A percentile compares a stretch with the other conserved stretches of the same genome.
Conservation (phyloP, 2,113 vertebrate genomes). For the Lota lota region DNA sequence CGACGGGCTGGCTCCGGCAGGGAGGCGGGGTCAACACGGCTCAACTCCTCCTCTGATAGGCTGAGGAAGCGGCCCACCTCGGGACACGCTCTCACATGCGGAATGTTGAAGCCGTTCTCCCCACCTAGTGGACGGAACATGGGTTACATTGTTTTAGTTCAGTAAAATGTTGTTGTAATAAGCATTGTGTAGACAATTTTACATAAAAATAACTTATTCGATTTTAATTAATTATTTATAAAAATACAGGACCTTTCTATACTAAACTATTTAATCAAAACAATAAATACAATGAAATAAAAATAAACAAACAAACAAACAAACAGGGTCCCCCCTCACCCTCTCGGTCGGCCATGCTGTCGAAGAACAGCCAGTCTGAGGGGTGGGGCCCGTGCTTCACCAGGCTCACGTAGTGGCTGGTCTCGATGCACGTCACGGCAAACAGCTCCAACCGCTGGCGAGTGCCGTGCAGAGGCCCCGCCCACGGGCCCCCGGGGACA, state of each 20-base stretch:
- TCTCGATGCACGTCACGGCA: conserved; percentile 82
- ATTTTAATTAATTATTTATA: no score
- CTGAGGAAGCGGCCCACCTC: conserved; percentile 78
- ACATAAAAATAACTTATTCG: no score
- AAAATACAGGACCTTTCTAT: no score
- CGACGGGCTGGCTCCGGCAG: conserved; percentile 67
- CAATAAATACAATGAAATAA: no score
- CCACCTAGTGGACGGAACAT: conserved; percentile 63
- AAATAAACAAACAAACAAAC: no score
- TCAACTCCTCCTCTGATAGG: conserved; percentile 67
- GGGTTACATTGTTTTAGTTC: no score
- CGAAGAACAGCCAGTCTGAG: conserved; percentile 80
- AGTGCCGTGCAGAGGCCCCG: conserved; percentile 36
- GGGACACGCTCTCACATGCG: conserved; percentile 73
- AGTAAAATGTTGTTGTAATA: no score
- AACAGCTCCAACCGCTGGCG: conserved; percentile 76
- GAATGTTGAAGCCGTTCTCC: conserved; percentile 82
- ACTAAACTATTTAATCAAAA: no score
- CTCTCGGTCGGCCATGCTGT: conserved; percentile 84
- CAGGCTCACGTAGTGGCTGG: conserved; percentile 84
- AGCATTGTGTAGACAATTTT: no score
- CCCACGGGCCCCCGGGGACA: conserved; percentile 41
- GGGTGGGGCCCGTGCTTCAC: conserved; percentile 66
- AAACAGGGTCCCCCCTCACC: conserved; percentile 56
- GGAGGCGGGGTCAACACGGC: conserved; percentile 60